Evolutionary conservation across 2,113 vertebrate genomes (phyloP).

Genomic region (Cryptomyrus ogoouensis): DNA sequence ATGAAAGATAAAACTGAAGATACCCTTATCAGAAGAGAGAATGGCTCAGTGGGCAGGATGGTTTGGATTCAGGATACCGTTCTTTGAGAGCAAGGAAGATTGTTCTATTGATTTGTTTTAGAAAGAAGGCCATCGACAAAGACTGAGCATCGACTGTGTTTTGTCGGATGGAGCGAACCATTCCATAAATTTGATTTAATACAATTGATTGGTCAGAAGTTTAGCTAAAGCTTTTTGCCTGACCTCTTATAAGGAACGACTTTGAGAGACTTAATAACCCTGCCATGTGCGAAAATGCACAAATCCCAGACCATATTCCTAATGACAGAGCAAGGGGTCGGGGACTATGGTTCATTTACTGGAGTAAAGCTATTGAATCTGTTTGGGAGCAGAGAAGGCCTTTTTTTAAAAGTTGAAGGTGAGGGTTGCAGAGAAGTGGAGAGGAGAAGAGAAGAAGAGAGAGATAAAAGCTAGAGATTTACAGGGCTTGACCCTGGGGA

Average conservation of each 20-base stretch:
- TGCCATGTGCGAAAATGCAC: neutral
- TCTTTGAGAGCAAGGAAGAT: neutral
- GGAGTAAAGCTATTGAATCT: neutral
- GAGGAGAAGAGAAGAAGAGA: neutral
- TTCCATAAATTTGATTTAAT: slow-evolving; percentile 3
- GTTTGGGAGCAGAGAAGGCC: neutral
- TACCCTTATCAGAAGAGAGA: neutral
- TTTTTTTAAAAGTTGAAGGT: neutral
- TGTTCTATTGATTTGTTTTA: slow-evolving; percentile 4
- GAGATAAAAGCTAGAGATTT: neutral
- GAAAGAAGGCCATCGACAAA: neutral
- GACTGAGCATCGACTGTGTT: neutral
- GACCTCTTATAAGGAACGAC: neutral
- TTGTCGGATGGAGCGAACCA: neutral
- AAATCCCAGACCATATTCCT: neutral
- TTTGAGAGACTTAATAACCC: slow-evolving; percentile 1
- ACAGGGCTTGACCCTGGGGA: neutral
- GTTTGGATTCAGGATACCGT: neutral
- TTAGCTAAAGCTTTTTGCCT: neutral
- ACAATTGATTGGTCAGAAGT: neutral
- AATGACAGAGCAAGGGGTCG: neutral
- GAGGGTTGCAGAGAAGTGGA: neutral
- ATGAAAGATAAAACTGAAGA: slow-evolving; percentile 3
- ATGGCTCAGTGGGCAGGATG: neutral
- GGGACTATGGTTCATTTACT: neutral